Evolutionary conservation across 2,888 invertebrate species (phyloP).

Genomic region (Axea sp.): DNA sequence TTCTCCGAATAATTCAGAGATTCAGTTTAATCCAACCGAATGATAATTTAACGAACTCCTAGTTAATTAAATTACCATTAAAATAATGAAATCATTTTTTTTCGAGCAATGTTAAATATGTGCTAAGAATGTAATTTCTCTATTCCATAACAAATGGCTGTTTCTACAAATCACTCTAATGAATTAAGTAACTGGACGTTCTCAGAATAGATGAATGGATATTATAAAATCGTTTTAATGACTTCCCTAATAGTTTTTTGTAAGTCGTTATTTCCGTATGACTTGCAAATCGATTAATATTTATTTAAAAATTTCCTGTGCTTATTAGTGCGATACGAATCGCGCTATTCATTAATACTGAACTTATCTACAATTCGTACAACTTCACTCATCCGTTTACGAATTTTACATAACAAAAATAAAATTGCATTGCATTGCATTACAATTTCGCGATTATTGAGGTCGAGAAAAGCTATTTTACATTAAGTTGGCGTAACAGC

Average conservation of each 20-base stretch:
- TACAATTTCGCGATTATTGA: slow-evolving; percentile 27
- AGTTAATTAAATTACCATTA: too few relatives aligned
- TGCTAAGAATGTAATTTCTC: too few relatives aligned
- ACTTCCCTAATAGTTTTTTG: slow-evolving; percentile 6
- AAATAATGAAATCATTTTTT: too few relatives aligned
- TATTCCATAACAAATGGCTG: too few relatives aligned
- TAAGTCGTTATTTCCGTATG: slow-evolving; percentile 7
- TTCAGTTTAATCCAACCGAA: too few relatives aligned
- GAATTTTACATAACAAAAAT: slow-evolving; percentile 41
- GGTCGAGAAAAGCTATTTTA: slow-evolving; percentile 48
- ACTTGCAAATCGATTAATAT: too few relatives aligned
- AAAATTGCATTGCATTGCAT: slow-evolving; percentile 22
- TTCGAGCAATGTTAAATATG: too few relatives aligned
- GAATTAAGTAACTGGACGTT: slow-evolving; percentile 1
- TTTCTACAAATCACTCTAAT: neutral
- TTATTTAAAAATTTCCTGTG: too few relatives aligned
- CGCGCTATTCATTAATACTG: neutral
- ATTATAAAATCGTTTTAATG: neutral
- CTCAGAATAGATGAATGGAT: neutral
- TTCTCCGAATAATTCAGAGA: too few relatives aligned
- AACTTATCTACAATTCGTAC: neutral
- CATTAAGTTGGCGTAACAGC: too few relatives aligned
- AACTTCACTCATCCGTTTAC: neutral
- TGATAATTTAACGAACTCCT: too few relatives aligned
- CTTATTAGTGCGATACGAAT: slow-evolving; percentile 1